Evolutionary conservation across 2,888 invertebrate genomes (phyloP).

Genomic region (Amorpha juglandis): DNA sequence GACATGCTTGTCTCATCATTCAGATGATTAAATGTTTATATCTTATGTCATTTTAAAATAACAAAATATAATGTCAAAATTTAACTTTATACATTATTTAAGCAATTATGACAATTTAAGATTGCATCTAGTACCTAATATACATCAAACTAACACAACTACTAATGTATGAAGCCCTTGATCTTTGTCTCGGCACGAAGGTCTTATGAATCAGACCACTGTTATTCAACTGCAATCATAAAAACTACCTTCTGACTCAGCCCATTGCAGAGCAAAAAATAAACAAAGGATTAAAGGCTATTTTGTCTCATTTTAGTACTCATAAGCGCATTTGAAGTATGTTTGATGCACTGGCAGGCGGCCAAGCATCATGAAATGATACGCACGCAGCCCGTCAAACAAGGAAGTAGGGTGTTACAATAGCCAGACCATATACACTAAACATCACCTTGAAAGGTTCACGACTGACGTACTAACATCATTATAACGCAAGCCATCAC

Average conservation of each 20-base stretch:
- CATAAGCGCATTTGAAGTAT: slow-evolving; percentile 38
- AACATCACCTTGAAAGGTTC: slow-evolving; percentile 63
- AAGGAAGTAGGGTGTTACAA: slow-evolving; percentile 49
- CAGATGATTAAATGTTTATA: no score
- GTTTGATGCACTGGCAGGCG: slow-evolving; percentile 59
- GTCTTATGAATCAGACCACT: slow-evolving; percentile 28
- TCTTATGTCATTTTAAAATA: no score
- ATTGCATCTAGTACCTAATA: neutral
- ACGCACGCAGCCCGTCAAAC: slow-evolving; percentile 39
- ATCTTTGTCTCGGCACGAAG: slow-evolving; percentile 25
- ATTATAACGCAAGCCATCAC: slow-evolving; percentile 48
- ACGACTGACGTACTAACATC: slow-evolving; percentile 44
- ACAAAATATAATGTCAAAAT: neutral
- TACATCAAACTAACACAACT: neutral
- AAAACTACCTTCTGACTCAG: slow-evolving; percentile 38
- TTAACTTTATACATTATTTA: neutral
- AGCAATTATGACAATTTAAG: neutral
- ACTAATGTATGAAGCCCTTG: slow-evolving; percentile 23
- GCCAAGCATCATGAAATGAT: slow-evolving; percentile 55
- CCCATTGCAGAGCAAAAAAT: slow-evolving; percentile 38
- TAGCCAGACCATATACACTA: slow-evolving; percentile 53
- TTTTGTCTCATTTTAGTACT: slow-evolving; percentile 46
- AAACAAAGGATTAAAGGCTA: slow-evolving; percentile 46
- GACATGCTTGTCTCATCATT: no score
- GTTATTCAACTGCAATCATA: slow-evolving; percentile 26